A percentile compares a stretch with the other conserved stretches of the same genome.
Conservation (phyloP, 1,140 invertebrate genomes). For the Calosoma granatense region DNA sequence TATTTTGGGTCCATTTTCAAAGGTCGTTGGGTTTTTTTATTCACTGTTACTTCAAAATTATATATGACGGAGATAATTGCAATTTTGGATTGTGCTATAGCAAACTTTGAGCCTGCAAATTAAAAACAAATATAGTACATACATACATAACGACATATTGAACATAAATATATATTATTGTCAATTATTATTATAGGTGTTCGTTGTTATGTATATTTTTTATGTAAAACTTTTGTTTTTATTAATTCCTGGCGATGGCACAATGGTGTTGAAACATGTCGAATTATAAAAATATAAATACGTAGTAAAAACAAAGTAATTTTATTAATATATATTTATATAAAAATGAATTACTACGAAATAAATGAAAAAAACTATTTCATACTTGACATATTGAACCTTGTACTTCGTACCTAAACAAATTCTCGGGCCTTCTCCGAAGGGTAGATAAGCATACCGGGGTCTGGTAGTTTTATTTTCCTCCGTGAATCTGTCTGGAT, state of each 20-base stretch:
- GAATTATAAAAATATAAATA: too few relatives aligned
- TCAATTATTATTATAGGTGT: not conserved
- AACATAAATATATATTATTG: not conserved
- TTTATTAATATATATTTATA: too few relatives aligned
- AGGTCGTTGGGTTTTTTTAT: not conserved
- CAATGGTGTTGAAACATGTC: too few relatives aligned
- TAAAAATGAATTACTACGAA: too few relatives aligned
- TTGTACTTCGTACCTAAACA: slow-evolving; percentile 37
- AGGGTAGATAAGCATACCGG: slow-evolving; percentile 37
- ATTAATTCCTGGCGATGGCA: too few relatives aligned
- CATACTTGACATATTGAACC: too few relatives aligned
- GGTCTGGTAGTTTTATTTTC: slow-evolving; percentile 19
- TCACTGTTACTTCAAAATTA: slow-evolving; percentile 8
- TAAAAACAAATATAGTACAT: too few relatives aligned
- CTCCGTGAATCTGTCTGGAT: slow-evolving; percentile 47
- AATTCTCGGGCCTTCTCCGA: slow-evolving; percentile 43
- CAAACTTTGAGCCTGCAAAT: not conserved
- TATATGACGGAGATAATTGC: not conserved
- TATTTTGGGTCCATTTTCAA: not conserved
- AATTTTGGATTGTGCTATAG: not conserved
- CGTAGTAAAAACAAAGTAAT: too few relatives aligned
- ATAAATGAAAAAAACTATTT: too few relatives aligned
- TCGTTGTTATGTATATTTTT: too few relatives aligned
- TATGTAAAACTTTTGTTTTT: too few relatives aligned
- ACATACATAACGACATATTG: too few relatives aligned